Evolutionary conservation across 2,888 invertebrate genomes (phyloP), one percentile per base, ranked within the genome.

Genomic region (Malthinus flaveolus): DNA sequence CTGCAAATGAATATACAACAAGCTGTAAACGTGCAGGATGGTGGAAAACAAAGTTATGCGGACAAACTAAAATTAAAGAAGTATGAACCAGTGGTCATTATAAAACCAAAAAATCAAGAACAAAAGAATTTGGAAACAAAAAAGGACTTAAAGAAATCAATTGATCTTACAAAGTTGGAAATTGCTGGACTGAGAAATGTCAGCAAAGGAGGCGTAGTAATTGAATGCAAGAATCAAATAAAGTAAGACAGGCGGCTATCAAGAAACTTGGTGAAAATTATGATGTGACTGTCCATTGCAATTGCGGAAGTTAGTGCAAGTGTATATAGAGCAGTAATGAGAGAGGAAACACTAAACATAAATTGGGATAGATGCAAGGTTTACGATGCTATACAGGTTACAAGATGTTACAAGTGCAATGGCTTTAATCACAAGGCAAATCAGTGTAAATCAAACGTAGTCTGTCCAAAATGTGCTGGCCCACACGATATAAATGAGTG

Each of bases 11-110:
- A 8, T 8, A 33, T 33, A 7, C 7, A 33, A 6, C 6, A 33
- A 33, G 6, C 8, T 6, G 8, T 6, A 6, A 33, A 6, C 6
- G 8, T 7, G 8, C 33, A 33, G 33, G 33, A 33, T 33, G 8
- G 6, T 6, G 6, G 6, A 8, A 8, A 33, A 7, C 6, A 6
- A 8, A 33, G 6, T 7, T 45, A 45, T 45, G 45, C 45, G 5
- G 32, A 45, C 7, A 45, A 45, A 45, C 10, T 45, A n/a, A 45
- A 45, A 45, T 8, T 45, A 11, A 45, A 45, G 31, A 45, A 45
- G 31, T 32, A 15, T 7, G 45, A 45, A 8, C 45, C 45, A 45
- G 45, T 45, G 7, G 7, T 31, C 4, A 3, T 45, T 8, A 45
- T 45, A 23, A 15, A 45, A 31, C 45, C 45, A 2, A 45, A 45